Evolutionary conservation across 2,888 invertebrate species (phyloP).

Genomic region (Hemistola chrysoprasaria): DNA sequence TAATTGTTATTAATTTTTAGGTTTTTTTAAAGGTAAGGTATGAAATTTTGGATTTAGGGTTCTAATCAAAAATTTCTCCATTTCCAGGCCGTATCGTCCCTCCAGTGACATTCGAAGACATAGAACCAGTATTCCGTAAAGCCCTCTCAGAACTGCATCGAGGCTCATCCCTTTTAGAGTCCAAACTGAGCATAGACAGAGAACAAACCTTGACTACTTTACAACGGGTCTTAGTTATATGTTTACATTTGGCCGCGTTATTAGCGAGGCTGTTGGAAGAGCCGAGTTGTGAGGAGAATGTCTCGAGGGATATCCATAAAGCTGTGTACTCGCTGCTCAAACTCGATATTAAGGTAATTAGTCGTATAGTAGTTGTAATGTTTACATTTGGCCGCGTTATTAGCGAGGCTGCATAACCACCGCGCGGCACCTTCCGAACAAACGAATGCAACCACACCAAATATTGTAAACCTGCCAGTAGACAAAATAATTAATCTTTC

Average conservation of each 20-base stretch:
- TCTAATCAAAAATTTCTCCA: neutral
- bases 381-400: no score
- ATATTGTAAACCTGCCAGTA: no score
- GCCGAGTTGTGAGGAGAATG: slow-evolving; percentile 72
- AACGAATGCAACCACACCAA: no score
- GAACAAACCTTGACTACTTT: slow-evolving; percentile 87
- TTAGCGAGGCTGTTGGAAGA: slow-evolving; percentile 86
- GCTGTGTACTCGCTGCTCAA: slow-evolving; percentile 90
- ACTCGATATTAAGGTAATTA: slow-evolving; percentile 83
- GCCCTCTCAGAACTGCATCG: slow-evolving; percentile 89
- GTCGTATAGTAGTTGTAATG: no score
- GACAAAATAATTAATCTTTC: no score
- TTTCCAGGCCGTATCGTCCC: slow-evolving; percentile 86
- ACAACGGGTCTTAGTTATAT: slow-evolving; percentile 92
- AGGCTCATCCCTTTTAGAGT: slow-evolving; percentile 83
- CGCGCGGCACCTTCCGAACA: no score
- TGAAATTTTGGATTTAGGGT: no score
- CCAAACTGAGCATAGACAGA: slow-evolving; percentile 84
- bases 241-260: slow-evolving; percentile 91
- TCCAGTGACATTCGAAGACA: slow-evolving; percentile 90
- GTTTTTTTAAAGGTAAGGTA: no score
- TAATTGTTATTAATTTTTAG: no score
- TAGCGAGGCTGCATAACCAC: no score
- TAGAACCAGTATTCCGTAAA: slow-evolving; percentile 91
- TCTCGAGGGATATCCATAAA: slow-evolving; percentile 84